Evolutionary conservation across 2,113 vertebrate species (phyloP).

Genomic region (Oryzias celebensis): DNA sequence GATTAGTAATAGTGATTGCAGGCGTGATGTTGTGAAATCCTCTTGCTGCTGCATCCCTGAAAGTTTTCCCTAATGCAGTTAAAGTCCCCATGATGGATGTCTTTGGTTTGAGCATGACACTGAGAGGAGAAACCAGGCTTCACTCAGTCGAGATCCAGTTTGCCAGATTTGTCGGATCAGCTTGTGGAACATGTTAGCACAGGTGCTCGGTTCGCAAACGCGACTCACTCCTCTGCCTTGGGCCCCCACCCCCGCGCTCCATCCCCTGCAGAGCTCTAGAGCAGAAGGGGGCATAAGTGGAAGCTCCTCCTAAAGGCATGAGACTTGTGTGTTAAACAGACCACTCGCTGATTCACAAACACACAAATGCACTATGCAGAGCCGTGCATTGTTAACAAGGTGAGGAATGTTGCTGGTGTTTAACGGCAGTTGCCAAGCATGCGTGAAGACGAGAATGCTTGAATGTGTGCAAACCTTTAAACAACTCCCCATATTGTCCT

Average conservation of each 20-base stretch:
- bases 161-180: constrained; percentile 45
- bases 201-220: constrained; percentile 59
- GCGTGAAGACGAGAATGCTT: constrained; percentile 54
- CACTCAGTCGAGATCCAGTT: constrained; percentile 42
- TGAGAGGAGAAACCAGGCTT: neutral
- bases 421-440: constrained; percentile 46
- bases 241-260: neutral
- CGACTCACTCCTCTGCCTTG: constrained; percentile 16
- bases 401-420: constrained; percentile 63
- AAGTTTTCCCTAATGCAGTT: constrained; percentile 12
- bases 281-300: constrained; percentile 24
- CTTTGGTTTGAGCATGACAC: neutral
- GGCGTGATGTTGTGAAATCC: constrained; percentile 41
- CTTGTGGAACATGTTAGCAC: constrained; percentile 62
- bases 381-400: constrained; percentile 51
- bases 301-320: constrained; percentile 38
- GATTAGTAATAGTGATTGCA: constrained; percentile 1
- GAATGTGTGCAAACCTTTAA: constrained; percentile 16
- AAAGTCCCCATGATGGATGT: constrained; percentile 14
- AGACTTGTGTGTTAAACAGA: constrained; percentile 51
- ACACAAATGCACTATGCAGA: constrained; percentile 32
- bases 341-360: constrained; percentile 12
- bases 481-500: constrained; percentile 6
- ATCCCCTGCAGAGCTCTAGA: constrained; percentile 18
- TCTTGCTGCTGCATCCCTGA: constrained; percentile 9